Evolutionary conservation across 2,797 vertebrate species (phyloP).

Genomic region (Eptatretus atami): DNA sequence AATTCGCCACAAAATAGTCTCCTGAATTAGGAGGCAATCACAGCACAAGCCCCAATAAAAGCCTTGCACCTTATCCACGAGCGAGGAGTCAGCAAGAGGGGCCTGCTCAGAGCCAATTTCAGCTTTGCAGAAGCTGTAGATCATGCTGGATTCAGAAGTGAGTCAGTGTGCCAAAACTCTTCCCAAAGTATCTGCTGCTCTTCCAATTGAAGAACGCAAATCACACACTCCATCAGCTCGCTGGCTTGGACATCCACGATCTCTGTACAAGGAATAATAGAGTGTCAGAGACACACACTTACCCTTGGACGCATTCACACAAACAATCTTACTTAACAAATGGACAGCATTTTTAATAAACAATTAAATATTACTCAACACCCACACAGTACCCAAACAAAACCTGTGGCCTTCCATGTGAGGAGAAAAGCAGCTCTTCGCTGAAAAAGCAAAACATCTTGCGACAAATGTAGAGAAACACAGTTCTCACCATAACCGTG

Average conservation of each 20-base stretch:
- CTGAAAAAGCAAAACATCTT: no score
- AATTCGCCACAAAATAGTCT: conserved; percentile 32
- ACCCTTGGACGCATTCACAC: no score
- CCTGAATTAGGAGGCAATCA: conserved; percentile 54
- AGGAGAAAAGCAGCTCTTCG: no score
- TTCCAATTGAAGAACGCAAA: conserved; percentile 53
- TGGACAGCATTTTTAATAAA: no score
- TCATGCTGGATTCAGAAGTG: conserved; percentile 31
- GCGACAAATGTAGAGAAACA: no score
- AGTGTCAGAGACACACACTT: no score
- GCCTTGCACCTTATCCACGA: conserved; percentile 59
- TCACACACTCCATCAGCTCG: conserved; percentile 61
- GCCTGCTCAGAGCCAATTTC: conserved; percentile 17
- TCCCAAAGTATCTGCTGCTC: conserved; percentile 56
- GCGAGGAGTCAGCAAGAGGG: conserved; percentile 31
- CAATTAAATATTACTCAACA: no score
- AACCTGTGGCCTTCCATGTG: no score
- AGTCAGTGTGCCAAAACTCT: conserved; percentile 53
- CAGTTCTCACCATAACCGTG: no score
- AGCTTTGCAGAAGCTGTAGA: conserved; percentile 25
- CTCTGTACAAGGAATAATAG: no score
- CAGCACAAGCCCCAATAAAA: conserved; percentile 57
- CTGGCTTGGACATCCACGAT: conserved; percentile 42
- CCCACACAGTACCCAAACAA: no score
- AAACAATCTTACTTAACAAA: no score